These are phyloP conservation scores for Chaunax sp. DNA, from an alignment of 2,797 vertebrate species.

Conservation along the genomic window DNA sequence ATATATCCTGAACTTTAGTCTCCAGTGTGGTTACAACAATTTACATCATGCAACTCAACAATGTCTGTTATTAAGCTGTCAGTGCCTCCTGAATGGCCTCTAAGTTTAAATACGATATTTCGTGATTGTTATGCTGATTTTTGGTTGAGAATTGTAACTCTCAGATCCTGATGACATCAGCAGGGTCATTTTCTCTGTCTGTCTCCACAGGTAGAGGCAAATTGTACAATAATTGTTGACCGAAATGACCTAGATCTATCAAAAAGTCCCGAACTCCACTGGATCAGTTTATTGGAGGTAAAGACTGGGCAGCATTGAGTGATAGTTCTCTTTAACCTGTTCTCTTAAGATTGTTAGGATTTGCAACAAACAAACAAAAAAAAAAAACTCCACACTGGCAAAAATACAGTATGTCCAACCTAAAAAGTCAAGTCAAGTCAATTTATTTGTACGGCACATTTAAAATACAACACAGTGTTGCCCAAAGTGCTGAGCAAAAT, in stretches of 20 bases:
- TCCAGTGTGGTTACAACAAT: not conserved
- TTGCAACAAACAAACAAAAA: too few relatives aligned
- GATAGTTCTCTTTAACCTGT: constrained; percentile 30
- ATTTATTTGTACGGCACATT: too few relatives aligned
- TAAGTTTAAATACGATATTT: not conserved
- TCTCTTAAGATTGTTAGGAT: constrained; percentile 26
- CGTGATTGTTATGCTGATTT: not conserved
- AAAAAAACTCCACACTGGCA: constrained; percentile 18
- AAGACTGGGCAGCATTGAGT: constrained; percentile 18
- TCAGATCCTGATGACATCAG: constrained; percentile 1
- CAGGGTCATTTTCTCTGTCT: not conserved
- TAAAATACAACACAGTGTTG: too few relatives aligned
- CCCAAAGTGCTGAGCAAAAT: too few relatives aligned
- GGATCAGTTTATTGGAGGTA: constrained; percentile 14
- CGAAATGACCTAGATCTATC: not conserved
- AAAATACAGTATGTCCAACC: constrained; percentile 2
- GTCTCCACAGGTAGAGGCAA: not conserved
- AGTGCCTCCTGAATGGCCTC: not conserved
- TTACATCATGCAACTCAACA: constrained; percentile 7
- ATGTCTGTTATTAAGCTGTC: not conserved
- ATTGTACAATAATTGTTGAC: constrained; percentile 1
- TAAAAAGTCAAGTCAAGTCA: too few relatives aligned
- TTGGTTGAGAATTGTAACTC: too few relatives aligned
- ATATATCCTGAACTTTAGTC: constrained; percentile 2
- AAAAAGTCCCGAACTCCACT: not conserved